phyloP scores from a whole-genome alignment of 2,888 invertebrate genomes.

The Pristionchus fissidentatus region DNA sequence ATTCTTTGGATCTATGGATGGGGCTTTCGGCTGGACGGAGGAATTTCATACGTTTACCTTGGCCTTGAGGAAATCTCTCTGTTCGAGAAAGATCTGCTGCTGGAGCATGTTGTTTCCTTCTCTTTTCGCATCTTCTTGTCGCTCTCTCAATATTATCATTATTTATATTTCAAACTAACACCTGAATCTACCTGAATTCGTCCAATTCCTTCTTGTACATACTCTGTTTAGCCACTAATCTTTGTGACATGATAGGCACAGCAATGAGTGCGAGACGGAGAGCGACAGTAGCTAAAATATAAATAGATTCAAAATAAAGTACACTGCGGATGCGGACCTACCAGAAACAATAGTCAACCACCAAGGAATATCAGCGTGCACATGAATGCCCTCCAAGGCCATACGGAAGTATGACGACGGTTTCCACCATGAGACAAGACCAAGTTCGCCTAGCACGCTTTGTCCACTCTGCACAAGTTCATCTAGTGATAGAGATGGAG shows the following conservation, averaged over 20 bases:
- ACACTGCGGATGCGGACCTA: conserved; percentile 73
- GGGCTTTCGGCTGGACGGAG: too few relatives aligned
- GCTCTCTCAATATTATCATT: conserved; percentile 78
- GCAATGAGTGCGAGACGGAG: conserved; percentile 88
- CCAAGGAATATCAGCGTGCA: conserved; percentile 89
- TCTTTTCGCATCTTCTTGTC: conserved; percentile 87
- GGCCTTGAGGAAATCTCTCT: conserved; percentile 65
- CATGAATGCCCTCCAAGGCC: conserved; percentile 87
- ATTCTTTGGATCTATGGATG: too few relatives aligned
- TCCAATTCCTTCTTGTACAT: conserved; percentile 90
- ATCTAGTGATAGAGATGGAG: conserved; percentile 39
- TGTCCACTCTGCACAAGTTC: conserved; percentile 54
- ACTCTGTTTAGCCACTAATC: conserved; percentile 83
- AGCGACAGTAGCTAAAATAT: conserved; percentile 82
- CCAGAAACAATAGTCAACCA: conserved; percentile 89
- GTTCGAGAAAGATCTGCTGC: conserved; percentile 71
- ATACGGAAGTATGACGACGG: conserved; percentile 89
- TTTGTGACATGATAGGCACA: conserved; percentile 86
- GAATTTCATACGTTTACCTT: conserved; percentile 51
- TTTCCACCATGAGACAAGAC: conserved; percentile 80
- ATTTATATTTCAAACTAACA: background rate
- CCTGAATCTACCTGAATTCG: conserved; percentile 79
- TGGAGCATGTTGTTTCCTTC: conserved; percentile 70
- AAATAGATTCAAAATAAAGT: background rate
- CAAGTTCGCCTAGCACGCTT: conserved; percentile 70